Conservation (phyloP, 2,888 invertebrate species). For the Arge pagana region DNA sequence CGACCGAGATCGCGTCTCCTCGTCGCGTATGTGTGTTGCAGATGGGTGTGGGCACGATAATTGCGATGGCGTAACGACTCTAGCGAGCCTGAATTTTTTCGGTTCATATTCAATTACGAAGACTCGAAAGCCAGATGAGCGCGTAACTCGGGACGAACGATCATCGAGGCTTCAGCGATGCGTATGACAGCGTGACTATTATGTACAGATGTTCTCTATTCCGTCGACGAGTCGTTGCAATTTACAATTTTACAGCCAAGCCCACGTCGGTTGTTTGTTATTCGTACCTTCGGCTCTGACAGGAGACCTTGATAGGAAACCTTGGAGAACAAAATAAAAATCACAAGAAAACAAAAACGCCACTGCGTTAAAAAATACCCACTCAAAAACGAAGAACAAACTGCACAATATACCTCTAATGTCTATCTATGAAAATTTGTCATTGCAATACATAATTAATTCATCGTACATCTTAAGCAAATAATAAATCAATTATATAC, state of each 20-base stretch:
- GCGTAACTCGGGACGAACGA: conserved; percentile 11
- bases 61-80: conserved; percentile 16
- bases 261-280: conserved; percentile 9
- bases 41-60: conserved; percentile 12
- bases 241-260: conserved; percentile 14
- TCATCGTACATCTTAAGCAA: too few relatives aligned
- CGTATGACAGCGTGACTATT: conserved; percentile 9
- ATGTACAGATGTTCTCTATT: neutral
- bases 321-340: too few relatives aligned
- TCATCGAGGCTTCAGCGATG: too few relatives aligned
- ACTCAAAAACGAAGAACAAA: too few relatives aligned
- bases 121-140: conserved; percentile 18
- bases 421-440: too few relatives aligned
- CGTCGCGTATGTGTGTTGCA: conserved; percentile 14
- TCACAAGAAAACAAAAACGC: too few relatives aligned
- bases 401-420: too few relatives aligned
- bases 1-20: conserved; percentile 9
- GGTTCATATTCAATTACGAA: conserved; percentile 17
- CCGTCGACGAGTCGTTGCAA: conserved; percentile 15
- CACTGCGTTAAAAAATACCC: too few relatives aligned
- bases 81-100: conserved; percentile 14
- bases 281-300: too few relatives aligned
- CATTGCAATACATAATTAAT: too few relatives aligned
- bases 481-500: neutral
- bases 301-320: too few relatives aligned